Base-by-base conservation (phyloP, 2,888 invertebrate species). In the Dioctria linearis region DNA sequence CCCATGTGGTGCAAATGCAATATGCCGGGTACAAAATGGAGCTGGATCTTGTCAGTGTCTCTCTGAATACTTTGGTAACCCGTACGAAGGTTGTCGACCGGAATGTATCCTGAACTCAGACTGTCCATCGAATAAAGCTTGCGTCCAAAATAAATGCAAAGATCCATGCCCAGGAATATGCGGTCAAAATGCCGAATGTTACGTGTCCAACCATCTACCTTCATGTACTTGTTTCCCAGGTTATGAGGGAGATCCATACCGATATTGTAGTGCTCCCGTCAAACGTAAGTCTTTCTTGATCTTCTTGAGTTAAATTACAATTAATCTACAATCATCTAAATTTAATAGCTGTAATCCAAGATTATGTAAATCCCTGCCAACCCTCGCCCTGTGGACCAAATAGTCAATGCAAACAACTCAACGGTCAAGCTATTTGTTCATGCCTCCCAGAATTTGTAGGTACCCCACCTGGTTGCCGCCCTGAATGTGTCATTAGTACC, bases 81-180 rank as follows among this genome's bases (percentile, higher is more conserved):
- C 94, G 25, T 95, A 95, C 84, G 92, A 93, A 85, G 89, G 89
- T 84, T 95, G 95, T 87, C 91, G 95, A 85, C 95, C 95, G 1
- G 95, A 95, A 89, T 95, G 95, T 86, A 91, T 92, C 11, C 91
- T 93, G 4, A 94, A 94, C 86, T 92, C 94, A 6, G 95, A 95
- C 89, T 95, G 96, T 87, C 88, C 93, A 13, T 90, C 90, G 75
- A 92, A 92, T 83, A 92, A 91, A 86, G 94, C 94, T 83, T 95
- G 95, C 85, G 90, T 93, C 3, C 91, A 92, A 84, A 93, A 93
- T 83, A 95, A 94, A 88, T 96, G 96, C 87, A 90, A 91, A 85
- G 93, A 95, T 89, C 95, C 95, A 13, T 95, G 95, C 85, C 93
- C 93, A 5, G 95, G 94, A 83, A 92, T 93, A 13, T 95, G 95